A percentile compares a stretch with the other conserved stretches of the same genome.
These are phyloP conservation scores for Henricia sp. DNA, from an alignment of 53 echinoderm and acorn worm genomes.

Conservation along the genomic window DNA sequence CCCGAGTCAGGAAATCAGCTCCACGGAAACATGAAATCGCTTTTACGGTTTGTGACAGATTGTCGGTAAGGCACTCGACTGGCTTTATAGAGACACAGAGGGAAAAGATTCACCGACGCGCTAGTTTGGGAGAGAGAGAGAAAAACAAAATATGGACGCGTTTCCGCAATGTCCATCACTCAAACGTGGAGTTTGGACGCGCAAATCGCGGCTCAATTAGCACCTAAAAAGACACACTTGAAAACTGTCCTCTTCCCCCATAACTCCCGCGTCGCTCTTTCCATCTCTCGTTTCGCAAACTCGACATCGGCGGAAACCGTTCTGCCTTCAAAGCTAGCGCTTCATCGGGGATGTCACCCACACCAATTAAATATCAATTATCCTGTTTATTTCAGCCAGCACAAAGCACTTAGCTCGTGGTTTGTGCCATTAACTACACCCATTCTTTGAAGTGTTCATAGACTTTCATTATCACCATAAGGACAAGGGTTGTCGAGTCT, in stretches of 20 bases:
- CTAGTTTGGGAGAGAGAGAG: background rate
- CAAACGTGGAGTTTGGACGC: conserved; percentile 29
- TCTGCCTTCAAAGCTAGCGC: conserved; percentile 10
- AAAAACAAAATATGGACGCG: conserved; percentile 16
- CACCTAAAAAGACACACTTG: conserved; percentile 47
- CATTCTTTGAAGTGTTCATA: conserved; percentile 27
- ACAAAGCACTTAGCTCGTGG: conserved; percentile 2
- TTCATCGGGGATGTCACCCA: conserved; percentile 19
- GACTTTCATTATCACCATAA: no score
- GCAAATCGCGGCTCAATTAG: conserved; percentile 21
- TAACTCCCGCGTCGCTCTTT: background rate
- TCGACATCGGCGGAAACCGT: background rate
- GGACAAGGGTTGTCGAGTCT: background rate
- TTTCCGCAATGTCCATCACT: conserved; percentile 34
- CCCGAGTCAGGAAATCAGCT: conserved; percentile 28
- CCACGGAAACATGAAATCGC: conserved; percentile 58
- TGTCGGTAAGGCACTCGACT: conserved; percentile 31
- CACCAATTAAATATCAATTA: conserved; percentile 57
- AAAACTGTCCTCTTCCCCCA: background rate
- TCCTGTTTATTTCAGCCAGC: conserved; percentile 1
- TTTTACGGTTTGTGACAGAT: conserved; percentile 56
- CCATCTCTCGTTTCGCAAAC: background rate
- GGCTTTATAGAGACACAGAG: background rate
- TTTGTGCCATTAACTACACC: conserved; percentile 28
- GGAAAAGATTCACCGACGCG: background rate